Evolutionary conservation across 2,888 invertebrate genomes (phyloP).

Genomic region (Drosophila mercatorum): DNA sequence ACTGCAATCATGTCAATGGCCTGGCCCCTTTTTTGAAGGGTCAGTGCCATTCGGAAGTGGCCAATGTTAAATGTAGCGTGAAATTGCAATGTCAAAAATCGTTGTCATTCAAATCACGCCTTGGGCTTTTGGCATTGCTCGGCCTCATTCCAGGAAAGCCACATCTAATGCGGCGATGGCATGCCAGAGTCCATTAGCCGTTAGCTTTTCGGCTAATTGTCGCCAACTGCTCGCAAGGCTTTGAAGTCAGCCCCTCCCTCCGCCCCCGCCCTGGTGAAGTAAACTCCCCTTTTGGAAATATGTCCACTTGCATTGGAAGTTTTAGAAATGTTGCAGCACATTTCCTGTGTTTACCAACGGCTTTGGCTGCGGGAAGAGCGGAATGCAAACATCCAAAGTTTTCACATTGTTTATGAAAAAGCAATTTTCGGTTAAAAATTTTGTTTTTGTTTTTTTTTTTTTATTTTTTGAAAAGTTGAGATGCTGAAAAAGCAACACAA

Average conservation of each 20-base stretch:
- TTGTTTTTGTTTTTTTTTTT: neutral
- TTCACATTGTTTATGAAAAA: constrained; percentile 70
- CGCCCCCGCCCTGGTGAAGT: neutral
- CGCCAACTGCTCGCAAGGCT: constrained; percentile 52
- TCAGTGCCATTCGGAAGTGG: constrained; percentile 18
- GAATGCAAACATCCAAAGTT: constrained; percentile 46
- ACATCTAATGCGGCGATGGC: constrained; percentile 68
- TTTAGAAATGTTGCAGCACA: constrained; percentile 52
- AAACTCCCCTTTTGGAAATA: constrained; percentile 1
- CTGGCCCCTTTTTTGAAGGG: constrained; percentile 1
- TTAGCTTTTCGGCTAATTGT: constrained; percentile 61
- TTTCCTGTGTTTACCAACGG: constrained; percentile 69
- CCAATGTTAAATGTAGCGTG: constrained; percentile 66
- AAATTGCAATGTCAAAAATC: constrained; percentile 68
- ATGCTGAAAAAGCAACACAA: constrained; percentile 56
- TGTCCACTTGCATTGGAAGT: constrained; percentile 38
- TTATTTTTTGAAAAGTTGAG: constrained; percentile 16
- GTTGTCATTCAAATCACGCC: constrained; percentile 54
- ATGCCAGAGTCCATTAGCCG: constrained; percentile 60
- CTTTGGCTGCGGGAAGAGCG: constrained; percentile 19
- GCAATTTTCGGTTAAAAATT: constrained; percentile 38
- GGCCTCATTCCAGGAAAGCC: constrained; percentile 1
- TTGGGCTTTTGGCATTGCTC: constrained; percentile 7
- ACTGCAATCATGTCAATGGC: constrained; percentile 17
- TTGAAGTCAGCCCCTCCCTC: constrained; percentile 51